Evolutionary conservation across 2,888 invertebrate species (phyloP).

Genomic region (Gasteruption jaculator): DNA sequence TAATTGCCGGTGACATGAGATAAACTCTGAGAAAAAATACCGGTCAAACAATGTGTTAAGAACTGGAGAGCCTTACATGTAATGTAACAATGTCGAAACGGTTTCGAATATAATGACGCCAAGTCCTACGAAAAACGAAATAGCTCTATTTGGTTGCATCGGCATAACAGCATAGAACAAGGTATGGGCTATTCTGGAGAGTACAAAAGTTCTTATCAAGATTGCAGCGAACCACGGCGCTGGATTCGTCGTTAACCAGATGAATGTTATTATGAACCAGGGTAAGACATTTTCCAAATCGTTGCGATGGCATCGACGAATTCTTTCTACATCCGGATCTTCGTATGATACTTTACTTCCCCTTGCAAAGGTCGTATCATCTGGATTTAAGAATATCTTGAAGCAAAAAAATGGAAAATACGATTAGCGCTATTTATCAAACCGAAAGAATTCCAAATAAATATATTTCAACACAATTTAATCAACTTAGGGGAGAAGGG

Average conservation of each 20-base stretch:
- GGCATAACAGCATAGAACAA: slow-evolving; percentile 53
- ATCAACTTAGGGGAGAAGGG: too few species aligned
- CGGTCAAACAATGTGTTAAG: too few species aligned
- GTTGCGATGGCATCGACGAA: slow-evolving; percentile 57
- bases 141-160: slow-evolving; percentile 54
- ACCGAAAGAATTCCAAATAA: too few species aligned
- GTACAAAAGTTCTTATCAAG: slow-evolving; percentile 54
- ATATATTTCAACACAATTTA: too few species aligned
- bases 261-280: slow-evolving; percentile 53
- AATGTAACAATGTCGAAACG: slow-evolving; percentile 26
- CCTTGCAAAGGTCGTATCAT: slow-evolving; percentile 26
- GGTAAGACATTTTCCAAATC: slow-evolving; percentile 58
- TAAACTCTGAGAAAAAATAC: too few species aligned
- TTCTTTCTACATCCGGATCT: slow-evolving; percentile 54
- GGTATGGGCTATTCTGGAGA: slow-evolving; percentile 54
- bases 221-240: slow-evolving; percentile 47
- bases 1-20: too few species aligned
- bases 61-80: too few species aligned
- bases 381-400: slow-evolving; percentile 39
- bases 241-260: slow-evolving; percentile 56
- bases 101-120: slow-evolving; percentile 50
- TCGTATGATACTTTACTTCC: slow-evolving; percentile 24
- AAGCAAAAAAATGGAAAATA: slow-evolving; percentile 11
- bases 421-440: too few species aligned
- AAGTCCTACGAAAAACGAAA: slow-evolving; percentile 49